Conservation (phyloP, 2,797 vertebrate genomes). For the Molossus alvarezi region DNA sequence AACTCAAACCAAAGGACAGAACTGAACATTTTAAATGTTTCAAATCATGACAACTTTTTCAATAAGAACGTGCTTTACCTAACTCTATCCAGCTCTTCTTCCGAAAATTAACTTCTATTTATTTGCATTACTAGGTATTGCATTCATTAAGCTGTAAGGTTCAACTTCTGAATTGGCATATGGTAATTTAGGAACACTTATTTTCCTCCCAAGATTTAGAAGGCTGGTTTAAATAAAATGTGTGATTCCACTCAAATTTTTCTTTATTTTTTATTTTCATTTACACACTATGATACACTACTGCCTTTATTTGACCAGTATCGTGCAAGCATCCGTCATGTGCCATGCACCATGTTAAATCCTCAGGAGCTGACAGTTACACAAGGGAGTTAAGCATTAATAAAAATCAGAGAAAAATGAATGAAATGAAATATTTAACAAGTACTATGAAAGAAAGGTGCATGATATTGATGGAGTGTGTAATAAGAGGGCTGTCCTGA, state of each 20-base stretch:
- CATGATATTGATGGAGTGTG: fast-evolving
- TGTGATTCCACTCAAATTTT: neutral
- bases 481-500: neutral
- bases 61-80: neutral
- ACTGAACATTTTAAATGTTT: neutral
- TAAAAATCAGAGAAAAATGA: constrained; percentile 7
- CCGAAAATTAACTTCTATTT: constrained; percentile 16
- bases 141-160: neutral
- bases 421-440: neutral
- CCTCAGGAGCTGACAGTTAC: neutral
- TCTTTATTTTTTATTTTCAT: neutral
- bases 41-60: neutral
- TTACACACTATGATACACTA: neutral
- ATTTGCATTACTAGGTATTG: neutral
- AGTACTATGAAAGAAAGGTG: constrained; percentile 44
- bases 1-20: neutral
- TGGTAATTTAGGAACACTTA: neutral
- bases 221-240: neutral
- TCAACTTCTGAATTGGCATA: neutral
- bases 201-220: constrained; percentile 37
- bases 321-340: neutral
- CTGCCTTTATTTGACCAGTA: neutral
- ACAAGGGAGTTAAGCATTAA: neutral
- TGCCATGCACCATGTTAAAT: neutral
- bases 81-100: neutral